Evolutionary conservation across 2,113 vertebrate species (phyloP).

Genomic region (Chaetorhynchus papuensis): DNA sequence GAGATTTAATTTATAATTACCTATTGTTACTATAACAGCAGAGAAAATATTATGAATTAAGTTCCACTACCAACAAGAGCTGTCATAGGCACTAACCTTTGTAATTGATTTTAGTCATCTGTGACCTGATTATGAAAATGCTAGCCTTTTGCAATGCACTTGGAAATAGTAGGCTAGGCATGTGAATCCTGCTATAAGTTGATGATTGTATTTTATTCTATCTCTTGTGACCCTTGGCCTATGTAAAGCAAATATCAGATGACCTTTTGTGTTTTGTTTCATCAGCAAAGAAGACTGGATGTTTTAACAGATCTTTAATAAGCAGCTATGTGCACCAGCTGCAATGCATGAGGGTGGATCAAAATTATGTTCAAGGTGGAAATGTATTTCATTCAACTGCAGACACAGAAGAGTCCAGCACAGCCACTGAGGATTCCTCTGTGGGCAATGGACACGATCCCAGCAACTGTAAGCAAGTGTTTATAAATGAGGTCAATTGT

Average conservation of each 20-base stretch:
- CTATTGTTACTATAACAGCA: not conserved
- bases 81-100: not conserved
- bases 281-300: not conserved
- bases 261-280: not conserved
- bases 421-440: not conserved
- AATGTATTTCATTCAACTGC: not conserved
- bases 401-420: not conserved
- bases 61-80: not conserved
- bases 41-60: not conserved
- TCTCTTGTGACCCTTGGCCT: not conserved
- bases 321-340: not conserved
- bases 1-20: not conserved
- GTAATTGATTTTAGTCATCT: not conserved
- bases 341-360: not conserved
- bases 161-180: not conserved
- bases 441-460: not conserved
- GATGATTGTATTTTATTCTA: slow-evolving; percentile 2
- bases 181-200: not conserved
- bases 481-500: not conserved
- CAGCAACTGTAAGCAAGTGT: rapidly evolving
- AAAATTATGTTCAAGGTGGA: not conserved
- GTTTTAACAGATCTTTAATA: slow-evolving; percentile 2
- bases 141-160: slow-evolving; percentile 10
- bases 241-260: not conserved
- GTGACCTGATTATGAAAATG: slow-evolving; percentile 15